phyloP scores from a whole-genome alignment of 2,113 vertebrate species.

The Sterna hirundo region DNA sequence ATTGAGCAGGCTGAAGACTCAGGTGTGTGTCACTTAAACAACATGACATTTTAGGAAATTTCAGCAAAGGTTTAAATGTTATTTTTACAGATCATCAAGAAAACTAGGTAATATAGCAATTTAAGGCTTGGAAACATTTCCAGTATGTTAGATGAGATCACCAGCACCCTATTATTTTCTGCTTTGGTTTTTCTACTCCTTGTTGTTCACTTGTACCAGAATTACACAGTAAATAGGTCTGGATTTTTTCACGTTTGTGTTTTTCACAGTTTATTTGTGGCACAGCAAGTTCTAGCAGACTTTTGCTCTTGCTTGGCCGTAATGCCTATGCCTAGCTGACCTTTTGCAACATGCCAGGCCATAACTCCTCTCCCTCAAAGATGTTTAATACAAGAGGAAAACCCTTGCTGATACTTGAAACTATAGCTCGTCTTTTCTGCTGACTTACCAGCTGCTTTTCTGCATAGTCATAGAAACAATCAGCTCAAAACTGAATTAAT shows the following conservation, averaged over 20 bases:
- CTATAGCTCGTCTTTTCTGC: background rate
- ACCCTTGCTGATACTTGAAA: background rate
- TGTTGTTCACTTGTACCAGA: background rate
- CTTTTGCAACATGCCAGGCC: background rate
- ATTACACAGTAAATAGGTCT: background rate
- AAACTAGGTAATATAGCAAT: background rate
- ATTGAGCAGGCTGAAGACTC: background rate
- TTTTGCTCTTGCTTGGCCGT: background rate
- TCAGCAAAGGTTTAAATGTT: background rate
- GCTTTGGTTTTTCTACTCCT: background rate
- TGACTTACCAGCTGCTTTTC: background rate
- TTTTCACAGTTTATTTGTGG: background rate
- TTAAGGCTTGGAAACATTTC: background rate
- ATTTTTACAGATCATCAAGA: background rate
- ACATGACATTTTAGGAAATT: background rate
- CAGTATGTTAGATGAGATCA: background rate
- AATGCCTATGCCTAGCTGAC: background rate
- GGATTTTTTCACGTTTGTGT: background rate
- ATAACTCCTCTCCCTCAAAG: background rate
- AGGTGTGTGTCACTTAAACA: conserved; percentile 27
- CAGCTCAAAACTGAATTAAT: background rate
- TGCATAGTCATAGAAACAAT: background rate
- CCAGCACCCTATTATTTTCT: background rate
- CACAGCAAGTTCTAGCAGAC: background rate
- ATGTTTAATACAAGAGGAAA: background rate